phyloP scores from a whole-genome alignment of 2,797 vertebrate genomes.

The Eremophila alpestris region DNA sequence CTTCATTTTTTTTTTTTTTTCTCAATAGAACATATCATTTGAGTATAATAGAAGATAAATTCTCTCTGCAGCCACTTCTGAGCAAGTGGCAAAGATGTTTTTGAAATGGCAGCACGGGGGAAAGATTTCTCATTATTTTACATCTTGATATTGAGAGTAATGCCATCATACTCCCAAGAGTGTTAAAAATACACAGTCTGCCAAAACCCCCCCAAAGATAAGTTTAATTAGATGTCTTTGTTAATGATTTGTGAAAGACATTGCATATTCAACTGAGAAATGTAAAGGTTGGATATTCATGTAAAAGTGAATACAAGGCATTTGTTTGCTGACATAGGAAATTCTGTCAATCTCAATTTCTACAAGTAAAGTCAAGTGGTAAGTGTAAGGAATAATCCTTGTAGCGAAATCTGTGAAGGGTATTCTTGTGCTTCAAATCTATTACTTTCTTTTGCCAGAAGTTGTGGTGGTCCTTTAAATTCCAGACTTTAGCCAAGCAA shows the following conservation, averaged over 20 bases:
- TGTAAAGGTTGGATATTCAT: background rate
- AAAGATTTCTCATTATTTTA: background rate
- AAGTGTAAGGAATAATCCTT: background rate
- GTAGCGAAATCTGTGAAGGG: background rate
- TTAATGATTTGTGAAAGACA: background rate
- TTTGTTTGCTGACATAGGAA: background rate
- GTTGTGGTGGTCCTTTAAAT: background rate
- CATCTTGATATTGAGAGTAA: background rate
- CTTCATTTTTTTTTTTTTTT: background rate
- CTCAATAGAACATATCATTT: background rate
- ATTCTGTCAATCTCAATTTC: background rate
- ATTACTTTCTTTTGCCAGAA: background rate
- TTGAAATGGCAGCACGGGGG: background rate
- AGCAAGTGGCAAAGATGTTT: background rate
- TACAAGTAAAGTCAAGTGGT: background rate
- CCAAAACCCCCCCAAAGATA: background rate
- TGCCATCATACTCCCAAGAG: background rate
- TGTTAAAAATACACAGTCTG: background rate
- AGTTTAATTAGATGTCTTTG: background rate
- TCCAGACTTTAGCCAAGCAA: rapidly evolving
- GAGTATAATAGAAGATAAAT: background rate
- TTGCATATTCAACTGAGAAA: background rate
- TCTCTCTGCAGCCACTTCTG: background rate
- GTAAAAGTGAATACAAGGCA: background rate
- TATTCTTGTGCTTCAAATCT: background rate